Conservation (phyloP, 2,113 vertebrate species). For the Notothenia coriiceps region DNA sequence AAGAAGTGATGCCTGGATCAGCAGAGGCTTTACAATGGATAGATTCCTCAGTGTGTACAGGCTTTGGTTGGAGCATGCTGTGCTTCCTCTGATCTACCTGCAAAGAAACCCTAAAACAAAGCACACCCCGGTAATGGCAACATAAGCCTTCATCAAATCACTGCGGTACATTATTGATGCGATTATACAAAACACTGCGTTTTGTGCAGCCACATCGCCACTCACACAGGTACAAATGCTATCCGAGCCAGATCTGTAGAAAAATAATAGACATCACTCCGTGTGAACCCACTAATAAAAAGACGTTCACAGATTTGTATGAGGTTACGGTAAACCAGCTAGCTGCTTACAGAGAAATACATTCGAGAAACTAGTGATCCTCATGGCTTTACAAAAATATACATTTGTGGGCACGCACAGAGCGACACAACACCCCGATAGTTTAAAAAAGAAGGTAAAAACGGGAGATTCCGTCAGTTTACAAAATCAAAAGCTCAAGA, state of each 20-base stretch:
- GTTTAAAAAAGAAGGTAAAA: slow-evolving; percentile 58
- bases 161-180: slow-evolving; percentile 31
- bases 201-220: slow-evolving; percentile 36
- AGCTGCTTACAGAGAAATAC: slow-evolving; percentile 44
- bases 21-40: slow-evolving; percentile 5
- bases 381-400: slow-evolving; percentile 79
- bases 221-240: slow-evolving; percentile 35
- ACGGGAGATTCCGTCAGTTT: slow-evolving; percentile 42
- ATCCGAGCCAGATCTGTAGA: slow-evolving; percentile 15
- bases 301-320: slow-evolving; percentile 38
- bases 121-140: slow-evolving; percentile 22
- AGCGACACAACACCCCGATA: slow-evolving; percentile 23
- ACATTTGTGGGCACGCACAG: slow-evolving; percentile 65
- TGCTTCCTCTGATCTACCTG: slow-evolving; percentile 33
- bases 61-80: slow-evolving; percentile 36
- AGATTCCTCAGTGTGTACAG: slow-evolving; percentile 20
- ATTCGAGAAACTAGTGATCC: slow-evolving; percentile 46
- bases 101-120: slow-evolving; percentile 27
- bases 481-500: slow-evolving; percentile 66
- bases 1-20: slow-evolving; percentile 20
- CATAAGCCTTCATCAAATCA: slow-evolving; percentile 30
- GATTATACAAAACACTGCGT: slow-evolving; percentile 33
- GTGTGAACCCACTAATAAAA: slow-evolving; percentile 17
- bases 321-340: slow-evolving; percentile 36
- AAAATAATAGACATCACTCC: background rate